phyloP scores from a whole-genome alignment of 2,888 invertebrate species.

The Teleiodes luculella region DNA sequence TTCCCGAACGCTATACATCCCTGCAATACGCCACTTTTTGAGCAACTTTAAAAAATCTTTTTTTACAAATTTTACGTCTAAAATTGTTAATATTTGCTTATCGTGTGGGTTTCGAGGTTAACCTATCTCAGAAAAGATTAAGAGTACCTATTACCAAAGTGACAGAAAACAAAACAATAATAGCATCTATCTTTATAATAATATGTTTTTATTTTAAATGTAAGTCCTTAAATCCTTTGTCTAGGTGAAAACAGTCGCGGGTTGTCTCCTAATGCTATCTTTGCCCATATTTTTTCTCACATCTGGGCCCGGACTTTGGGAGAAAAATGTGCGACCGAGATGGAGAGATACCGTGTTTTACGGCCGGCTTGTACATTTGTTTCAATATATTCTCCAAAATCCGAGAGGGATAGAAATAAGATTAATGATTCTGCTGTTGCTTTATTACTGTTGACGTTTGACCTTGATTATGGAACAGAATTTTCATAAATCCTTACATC shows the following conservation, averaged over 20 bases:
- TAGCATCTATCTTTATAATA: no score
- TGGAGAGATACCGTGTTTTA: constrained; percentile 21
- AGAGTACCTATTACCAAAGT: no score
- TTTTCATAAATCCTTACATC: background rate
- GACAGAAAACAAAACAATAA: no score
- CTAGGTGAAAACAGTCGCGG: constrained; percentile 11
- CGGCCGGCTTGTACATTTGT: constrained; percentile 14
- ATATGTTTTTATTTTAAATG: background rate
- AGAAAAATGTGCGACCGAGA: constrained; percentile 31
- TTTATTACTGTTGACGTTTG: background rate
- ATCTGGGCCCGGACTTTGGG: constrained; percentile 27
- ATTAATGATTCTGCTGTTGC: background rate
- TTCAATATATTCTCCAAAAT: background rate
- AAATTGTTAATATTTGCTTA: no score
- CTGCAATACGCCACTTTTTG: no score
- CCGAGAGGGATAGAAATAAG: background rate
- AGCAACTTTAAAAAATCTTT: no score
- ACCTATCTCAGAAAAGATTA: no score
- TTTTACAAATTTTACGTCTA: no score
- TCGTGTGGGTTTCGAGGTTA: no score
- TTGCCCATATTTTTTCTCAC: constrained; percentile 37
- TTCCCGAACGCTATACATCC: no score
- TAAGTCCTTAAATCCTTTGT: background rate
- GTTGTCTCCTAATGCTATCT: constrained; percentile 21
- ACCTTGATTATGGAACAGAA: background rate